Base-by-base conservation (phyloP, 37 sponge, comb jelly and placozoan species). In the Geodia barretti region DNA sequence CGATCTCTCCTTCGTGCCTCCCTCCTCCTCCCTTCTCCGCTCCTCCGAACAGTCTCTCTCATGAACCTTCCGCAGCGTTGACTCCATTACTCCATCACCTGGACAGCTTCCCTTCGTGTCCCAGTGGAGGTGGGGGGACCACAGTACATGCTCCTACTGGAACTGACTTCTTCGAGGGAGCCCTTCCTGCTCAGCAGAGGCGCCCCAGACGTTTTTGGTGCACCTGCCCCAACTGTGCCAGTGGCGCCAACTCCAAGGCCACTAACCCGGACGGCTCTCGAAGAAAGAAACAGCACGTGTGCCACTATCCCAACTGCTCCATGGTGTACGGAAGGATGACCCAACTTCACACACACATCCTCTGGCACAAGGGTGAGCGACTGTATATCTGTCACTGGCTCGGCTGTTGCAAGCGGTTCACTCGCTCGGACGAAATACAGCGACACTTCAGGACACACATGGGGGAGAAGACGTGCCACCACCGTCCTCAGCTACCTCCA, bases 331-430 rank as follows among this genome's bases (percentile, higher is more conserved):
- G 91, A 0, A 93, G 90, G 62, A 93, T 91, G 0, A 90, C 94
- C 31, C 94, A 93, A 43, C 66, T 93, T 8, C 62, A 84, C 39
- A 91, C 94, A 4, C 94, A 93, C 78, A 64, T 93, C 58, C 78
- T 91, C 24, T 90, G 94, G 91, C 94, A 93, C 76, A 93, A 84
- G 14, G 94, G 94, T n/a, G 94, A 93, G 67, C 41, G 86, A 29
- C 94, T 91, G n/a, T 93, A 90, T 83, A 62, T 86, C 11, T 93
- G 94, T 39, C 75, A 41, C 26, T 93, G 94, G 94, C 43, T 76
- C 2, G 90, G 79, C 60, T 93, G 94, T 77, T 91, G 94, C 1
- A 93, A 93, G 80, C 40, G 90, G 5, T 93, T 93, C 59, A 93
- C 91, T 33, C 63, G 94, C 0, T 93, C 94, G 0, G 94, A 93